A percentile compares a stretch with the other conserved stretches of the same genome.
phyloP scores from a whole-genome alignment of 2,113 vertebrate genomes.

The Takifugu flavidus region DNA sequence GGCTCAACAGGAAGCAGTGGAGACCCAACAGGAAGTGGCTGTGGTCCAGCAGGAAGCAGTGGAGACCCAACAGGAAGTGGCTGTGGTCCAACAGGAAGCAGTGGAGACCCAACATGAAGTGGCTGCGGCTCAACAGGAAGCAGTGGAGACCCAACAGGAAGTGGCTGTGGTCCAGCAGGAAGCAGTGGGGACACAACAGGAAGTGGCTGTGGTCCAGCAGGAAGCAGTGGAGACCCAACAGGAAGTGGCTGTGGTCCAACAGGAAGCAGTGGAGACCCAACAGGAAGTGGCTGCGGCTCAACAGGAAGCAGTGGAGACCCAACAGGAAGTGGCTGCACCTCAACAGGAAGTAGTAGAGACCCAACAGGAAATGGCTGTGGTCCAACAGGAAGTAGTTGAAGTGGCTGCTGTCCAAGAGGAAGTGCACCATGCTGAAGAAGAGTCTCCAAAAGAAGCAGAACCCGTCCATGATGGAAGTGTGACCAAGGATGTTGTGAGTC shows the following conservation, averaged over 20 bases:
- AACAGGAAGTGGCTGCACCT: neutral
- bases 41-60: neutral
- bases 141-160: neutral
- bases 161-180: neutral
- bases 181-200: neutral
- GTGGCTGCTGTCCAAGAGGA: neutral
- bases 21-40: conserved; percentile 1
- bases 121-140: neutral
- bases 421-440: neutral
- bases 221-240: neutral
- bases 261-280: neutral
- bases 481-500: neutral
- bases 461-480: neutral
- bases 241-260: neutral
- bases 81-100: neutral
- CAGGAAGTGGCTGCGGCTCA: neutral
- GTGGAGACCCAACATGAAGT: neutral
- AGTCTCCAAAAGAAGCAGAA: neutral
- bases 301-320: neutral
- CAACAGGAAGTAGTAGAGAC: no score
- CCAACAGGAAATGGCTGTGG: no score
- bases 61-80: neutral
- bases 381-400: neutral
- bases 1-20: neutral
- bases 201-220: neutral